Percentiles rank a stretch among this genome's conserved stretches.
These are phyloP conservation scores for Chelonia mydas DNA, from an alignment of 2,797 vertebrate species.

Conservation along the genomic window DNA sequence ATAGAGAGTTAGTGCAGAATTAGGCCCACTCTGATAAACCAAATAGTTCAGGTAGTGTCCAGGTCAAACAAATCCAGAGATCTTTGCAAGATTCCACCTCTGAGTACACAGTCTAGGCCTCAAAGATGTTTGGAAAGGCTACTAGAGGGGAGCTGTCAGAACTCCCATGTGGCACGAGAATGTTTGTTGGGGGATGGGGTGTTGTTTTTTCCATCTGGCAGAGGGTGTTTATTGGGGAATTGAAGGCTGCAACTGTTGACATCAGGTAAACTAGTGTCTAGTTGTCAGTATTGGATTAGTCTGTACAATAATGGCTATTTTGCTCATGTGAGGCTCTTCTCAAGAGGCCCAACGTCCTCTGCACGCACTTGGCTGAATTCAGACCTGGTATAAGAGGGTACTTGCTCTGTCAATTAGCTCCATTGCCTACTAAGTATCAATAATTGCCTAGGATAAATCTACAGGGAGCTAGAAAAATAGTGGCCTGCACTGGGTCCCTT, in stretches of 20 bases:
- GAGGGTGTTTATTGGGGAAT: neutral
- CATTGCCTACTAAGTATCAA: neutral
- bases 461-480: neutral
- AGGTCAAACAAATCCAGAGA: neutral
- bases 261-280: accelerated
- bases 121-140: no score
- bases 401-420: neutral
- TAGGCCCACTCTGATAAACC: neutral
- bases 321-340: neutral
- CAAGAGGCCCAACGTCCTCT: neutral
- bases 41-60: neutral
- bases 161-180: neutral
- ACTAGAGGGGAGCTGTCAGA: neutral
- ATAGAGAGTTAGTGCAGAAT: neutral
- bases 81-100: neutral
- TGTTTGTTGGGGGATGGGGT: neutral
- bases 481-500: neutral
- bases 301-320: neutral
- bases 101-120: neutral
- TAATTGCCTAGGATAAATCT: neutral
- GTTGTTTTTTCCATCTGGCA: neutral
- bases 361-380: neutral
- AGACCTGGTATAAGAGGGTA: neutral
- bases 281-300: neutral
- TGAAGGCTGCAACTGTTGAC: neutral